phyloP scores from a whole-genome alignment of 2,113 vertebrate species.

The Synchiropus splendidus region DNA sequence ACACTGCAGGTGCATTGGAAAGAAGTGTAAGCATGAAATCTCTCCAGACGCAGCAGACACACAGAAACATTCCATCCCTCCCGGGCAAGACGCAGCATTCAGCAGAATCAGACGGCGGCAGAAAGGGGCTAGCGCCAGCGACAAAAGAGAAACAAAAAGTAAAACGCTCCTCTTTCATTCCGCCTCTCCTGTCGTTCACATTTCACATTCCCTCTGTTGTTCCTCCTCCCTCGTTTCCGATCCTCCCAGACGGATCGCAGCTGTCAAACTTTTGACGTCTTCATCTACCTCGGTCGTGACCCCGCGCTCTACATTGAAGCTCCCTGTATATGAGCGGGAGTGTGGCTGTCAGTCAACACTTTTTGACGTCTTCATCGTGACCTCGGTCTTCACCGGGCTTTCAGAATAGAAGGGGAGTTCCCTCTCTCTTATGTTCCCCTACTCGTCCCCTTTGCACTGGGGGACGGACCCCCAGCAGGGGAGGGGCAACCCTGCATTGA shows the following conservation, averaged over 20 bases:
- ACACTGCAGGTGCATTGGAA: conserved; percentile 56
- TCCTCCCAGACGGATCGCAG: conserved; percentile 57
- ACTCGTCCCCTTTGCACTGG: conserved; percentile 47
- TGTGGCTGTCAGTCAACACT: conserved; percentile 47
- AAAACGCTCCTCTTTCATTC: conserved; percentile 45
- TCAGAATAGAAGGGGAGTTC: conserved; percentile 49
- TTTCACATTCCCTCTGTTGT: conserved; percentile 51
- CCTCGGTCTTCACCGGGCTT: conserved; percentile 55
- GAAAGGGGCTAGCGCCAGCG: conserved; percentile 19
- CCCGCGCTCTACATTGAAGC: conserved; percentile 44
- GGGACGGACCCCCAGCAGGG: conserved; percentile 45
- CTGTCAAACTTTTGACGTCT: conserved; percentile 75
- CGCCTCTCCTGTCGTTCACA: conserved; percentile 41
- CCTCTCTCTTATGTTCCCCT: conserved; percentile 56
- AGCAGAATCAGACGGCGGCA: conserved; percentile 19
- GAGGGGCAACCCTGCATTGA: conserved; percentile 50
- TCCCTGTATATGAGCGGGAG: conserved; percentile 15
- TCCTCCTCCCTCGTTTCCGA: conserved; percentile 39
- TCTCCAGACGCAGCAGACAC: conserved; percentile 31
- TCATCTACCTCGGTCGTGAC: conserved; percentile 66
- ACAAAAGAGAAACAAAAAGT: conserved; percentile 33
- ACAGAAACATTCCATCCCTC: conserved; percentile 40
- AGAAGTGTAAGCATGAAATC: conserved; percentile 53
- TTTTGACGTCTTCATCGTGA: conserved; percentile 69
- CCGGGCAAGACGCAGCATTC: conserved; percentile 29